Percentiles rank a stretch among this genome's conserved stretches.
phyloP scores from a whole-genome alignment of 2,888 invertebrate species.

The Reticulitermes lucifugus region DNA sequence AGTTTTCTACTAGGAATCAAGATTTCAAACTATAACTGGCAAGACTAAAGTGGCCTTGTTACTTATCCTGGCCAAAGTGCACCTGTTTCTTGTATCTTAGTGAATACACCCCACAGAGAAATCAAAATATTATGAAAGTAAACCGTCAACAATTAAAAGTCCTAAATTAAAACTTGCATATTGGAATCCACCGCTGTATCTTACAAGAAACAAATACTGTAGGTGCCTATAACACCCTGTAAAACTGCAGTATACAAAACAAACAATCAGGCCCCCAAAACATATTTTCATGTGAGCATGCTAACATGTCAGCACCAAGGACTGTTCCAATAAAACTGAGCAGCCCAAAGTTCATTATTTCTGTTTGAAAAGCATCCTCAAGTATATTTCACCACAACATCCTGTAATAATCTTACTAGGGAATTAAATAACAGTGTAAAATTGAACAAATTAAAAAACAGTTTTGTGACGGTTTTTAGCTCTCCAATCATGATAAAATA shows the following conservation, averaged over 20 bases:
- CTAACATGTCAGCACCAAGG: not conserved
- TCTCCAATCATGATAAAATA: conserved; percentile 23
- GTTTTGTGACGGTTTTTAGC: conserved; percentile 33
- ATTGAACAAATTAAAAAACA: conserved; percentile 27
- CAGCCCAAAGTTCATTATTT: not conserved
- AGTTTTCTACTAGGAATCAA: conserved; percentile 14
- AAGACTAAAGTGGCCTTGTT: conserved; percentile 9
- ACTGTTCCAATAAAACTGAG: not conserved
- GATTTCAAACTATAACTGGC: not conserved
- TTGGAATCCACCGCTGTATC: not conserved
- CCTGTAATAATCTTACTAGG: not conserved
- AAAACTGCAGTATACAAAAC: conserved; percentile 16
- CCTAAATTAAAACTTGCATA: not conserved
- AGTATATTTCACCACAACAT: not conserved
- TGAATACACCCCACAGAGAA: not conserved
- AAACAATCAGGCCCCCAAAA: conserved; percentile 22
- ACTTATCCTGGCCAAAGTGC: not conserved
- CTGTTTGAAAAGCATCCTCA: not conserved
- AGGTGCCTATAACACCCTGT: not conserved
- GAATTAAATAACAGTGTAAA: conserved; percentile 14
- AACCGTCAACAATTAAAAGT: not conserved
- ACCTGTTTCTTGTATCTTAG: conserved; percentile 8
- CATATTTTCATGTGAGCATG: not conserved
- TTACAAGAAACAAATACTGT: not conserved
- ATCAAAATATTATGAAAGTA: not conserved